Percentiles rank a stretch among this genome's conserved stretches.
Evolutionary conservation across 2,113 vertebrate genomes (phyloP).

Genomic region (Macheiramphus alcinus): DNA sequence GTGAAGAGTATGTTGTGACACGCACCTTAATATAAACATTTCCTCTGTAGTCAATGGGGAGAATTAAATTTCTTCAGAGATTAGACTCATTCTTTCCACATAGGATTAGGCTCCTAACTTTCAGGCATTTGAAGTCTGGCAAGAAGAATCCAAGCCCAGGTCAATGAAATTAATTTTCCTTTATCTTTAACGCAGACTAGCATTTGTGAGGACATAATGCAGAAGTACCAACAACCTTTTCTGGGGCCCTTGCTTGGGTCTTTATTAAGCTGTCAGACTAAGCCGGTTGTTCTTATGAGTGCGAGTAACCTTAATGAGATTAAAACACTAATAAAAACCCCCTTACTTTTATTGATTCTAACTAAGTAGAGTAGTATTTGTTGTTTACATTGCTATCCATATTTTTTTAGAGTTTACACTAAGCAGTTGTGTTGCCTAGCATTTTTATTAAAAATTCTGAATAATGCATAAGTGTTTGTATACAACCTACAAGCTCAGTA

Average conservation of each 20-base stretch:
- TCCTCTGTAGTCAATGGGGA: background rate
- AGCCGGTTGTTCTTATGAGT: background rate
- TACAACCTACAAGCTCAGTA: background rate
- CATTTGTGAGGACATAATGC: background rate
- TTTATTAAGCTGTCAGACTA: background rate
- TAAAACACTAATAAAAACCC: background rate
- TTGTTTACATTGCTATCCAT: background rate
- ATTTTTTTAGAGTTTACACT: background rate
- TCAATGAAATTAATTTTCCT: background rate
- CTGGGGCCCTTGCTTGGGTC: background rate
- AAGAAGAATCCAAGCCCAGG: background rate
- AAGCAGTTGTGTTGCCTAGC: constrained; percentile 21
- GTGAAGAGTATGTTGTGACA: background rate
- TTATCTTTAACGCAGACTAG: background rate
- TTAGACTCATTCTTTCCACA: background rate
- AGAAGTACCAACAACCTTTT: background rate
- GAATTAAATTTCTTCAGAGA: background rate
- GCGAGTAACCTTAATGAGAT: background rate
- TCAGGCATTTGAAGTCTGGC: background rate
- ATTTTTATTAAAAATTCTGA: constrained; percentile 46
- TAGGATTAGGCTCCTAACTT: background rate
- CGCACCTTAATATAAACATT: background rate
- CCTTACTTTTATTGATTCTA: background rate
- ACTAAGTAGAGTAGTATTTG: background rate
- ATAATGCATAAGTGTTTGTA: constrained; percentile 43